Base-by-base conservation (phyloP, 2,888 invertebrate species). In the Chirona hameri region DNA sequence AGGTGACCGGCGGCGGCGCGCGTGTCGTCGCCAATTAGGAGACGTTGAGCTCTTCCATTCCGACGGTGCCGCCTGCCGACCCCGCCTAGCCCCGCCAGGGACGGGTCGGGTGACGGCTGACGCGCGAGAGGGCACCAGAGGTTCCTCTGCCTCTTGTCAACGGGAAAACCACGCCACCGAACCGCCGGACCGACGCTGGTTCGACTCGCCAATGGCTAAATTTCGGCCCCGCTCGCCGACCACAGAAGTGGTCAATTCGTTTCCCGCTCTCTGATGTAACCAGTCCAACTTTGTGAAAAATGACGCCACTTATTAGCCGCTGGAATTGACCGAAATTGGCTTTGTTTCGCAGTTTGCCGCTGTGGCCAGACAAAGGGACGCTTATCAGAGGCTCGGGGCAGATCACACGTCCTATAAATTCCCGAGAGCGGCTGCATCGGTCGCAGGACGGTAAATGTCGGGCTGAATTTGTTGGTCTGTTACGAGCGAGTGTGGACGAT, bases 361-460 rank as follows among this genome's bases (percentile, higher is more conserved):
- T 10, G n/a, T 27, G 27, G n/a, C 27, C 27, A n/a, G 65, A 65
- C 65, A 65, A 65, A 65, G 65, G 60, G 65, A 18, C 10, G 65
- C n/a, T 65, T 65, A 65, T 65, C 65, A 65, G 65, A 10, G 65
- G n/a, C 12, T 65, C n/a, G n/a, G 24, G 65, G 10, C 65, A 65
- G 65, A 65, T 65, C 27, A 65, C 65, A 65, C 65, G 65, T 65
- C 65, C 65, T 9, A 65, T 65, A 65, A 65, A 65, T 65, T 27
- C 0, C 24, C 65, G n/a, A 10, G 65, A 65, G 12, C 52, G 52
- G 52, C 52, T 18, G 52, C 18, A 18, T 52, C 15, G 52, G 12
- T 1, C 52, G 52, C 15, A 18, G 52, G 18, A 12, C 52, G 52
- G 52, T 52, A 52, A 52, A 52, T 52, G 52, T 52, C 52, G 52